These are phyloP conservation scores for Anastrepha ludens DNA, from an alignment of 1,140 invertebrate species.

Conservation along the genomic window DNA sequence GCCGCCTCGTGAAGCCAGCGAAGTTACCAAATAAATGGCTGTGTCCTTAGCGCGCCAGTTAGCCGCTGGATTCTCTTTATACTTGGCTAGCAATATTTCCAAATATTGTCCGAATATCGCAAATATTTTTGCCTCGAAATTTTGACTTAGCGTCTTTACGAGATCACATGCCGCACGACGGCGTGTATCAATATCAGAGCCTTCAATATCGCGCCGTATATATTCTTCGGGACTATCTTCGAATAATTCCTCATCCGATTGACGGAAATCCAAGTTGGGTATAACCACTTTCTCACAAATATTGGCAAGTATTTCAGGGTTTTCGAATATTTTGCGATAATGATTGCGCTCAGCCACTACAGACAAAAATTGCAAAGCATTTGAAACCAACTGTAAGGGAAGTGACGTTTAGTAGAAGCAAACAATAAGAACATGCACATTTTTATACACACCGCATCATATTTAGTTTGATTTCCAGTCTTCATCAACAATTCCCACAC, in stretches of 20 bases:
- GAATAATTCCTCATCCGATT: constrained; percentile 95
- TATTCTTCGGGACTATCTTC: constrained; percentile 99
- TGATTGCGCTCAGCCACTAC: constrained; percentile 93
- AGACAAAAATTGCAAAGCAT: constrained; percentile 95
- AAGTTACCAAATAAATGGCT: constrained; percentile 96
- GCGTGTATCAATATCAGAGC: constrained; percentile 97
- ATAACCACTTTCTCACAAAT: constrained; percentile 99
- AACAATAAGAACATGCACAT: background rate
- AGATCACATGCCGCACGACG: constrained; percentile 96
- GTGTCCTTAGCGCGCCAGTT: constrained; percentile 97
- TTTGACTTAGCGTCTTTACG: constrained; percentile 90
- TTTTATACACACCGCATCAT: constrained; percentile 84
- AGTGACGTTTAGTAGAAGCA: constrained; percentile 56
- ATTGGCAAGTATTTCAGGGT: constrained; percentile 87
- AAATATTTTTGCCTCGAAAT: constrained; percentile 95
- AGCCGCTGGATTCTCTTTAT: constrained; percentile 82
- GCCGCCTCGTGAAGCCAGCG: constrained; percentile 91
- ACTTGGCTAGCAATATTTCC: constrained; percentile 87
- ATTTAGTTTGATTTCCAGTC: constrained; percentile 91
- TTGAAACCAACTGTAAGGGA: constrained; percentile 88
- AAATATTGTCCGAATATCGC: constrained; percentile 94
- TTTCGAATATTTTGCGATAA: constrained; percentile 93
- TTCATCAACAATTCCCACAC: constrained; percentile 93
- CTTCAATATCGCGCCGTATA: constrained; percentile 97
- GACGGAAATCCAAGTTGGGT: constrained; percentile 97